These are phyloP conservation scores for Emydocephalus ijimae DNA, from an alignment of 2,113 vertebrate species.

Conservation along the genomic window DNA sequence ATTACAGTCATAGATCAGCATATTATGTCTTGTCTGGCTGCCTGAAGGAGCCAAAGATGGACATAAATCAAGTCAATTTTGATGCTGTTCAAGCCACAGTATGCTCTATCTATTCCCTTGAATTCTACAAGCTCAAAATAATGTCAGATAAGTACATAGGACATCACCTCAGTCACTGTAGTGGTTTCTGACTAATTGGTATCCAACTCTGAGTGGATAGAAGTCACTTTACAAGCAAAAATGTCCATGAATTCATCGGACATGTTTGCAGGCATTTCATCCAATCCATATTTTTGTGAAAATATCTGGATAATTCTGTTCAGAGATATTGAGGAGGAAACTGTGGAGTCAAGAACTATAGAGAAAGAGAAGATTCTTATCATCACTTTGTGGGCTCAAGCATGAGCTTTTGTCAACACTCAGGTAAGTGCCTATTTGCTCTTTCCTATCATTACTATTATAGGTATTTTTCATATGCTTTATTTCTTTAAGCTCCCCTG, in stretches of 20 bases:
- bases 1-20: not conserved
- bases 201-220: not conserved
- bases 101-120: not conserved
- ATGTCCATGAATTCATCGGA: not conserved
- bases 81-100: not conserved
- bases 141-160: not conserved
- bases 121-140: not conserved
- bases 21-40: not conserved
- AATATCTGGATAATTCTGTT: not conserved
- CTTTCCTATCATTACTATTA: not conserved
- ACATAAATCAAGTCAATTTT: not conserved
- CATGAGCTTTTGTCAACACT: not conserved
- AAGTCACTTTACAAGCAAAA: not conserved
- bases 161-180: not conserved
- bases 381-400: not conserved
- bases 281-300: not conserved
- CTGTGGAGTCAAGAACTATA: not conserved
- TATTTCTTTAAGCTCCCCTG: not conserved
- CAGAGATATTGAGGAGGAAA: not conserved
- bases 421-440: not conserved
- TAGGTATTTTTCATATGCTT: not conserved
- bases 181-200: not conserved
- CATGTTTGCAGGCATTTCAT: not conserved
- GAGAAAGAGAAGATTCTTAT: not conserved
- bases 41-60: not conserved